Base-by-base conservation (phyloP, 2,888 invertebrate genomes). In the Drosophila atroscutellata region DNA sequence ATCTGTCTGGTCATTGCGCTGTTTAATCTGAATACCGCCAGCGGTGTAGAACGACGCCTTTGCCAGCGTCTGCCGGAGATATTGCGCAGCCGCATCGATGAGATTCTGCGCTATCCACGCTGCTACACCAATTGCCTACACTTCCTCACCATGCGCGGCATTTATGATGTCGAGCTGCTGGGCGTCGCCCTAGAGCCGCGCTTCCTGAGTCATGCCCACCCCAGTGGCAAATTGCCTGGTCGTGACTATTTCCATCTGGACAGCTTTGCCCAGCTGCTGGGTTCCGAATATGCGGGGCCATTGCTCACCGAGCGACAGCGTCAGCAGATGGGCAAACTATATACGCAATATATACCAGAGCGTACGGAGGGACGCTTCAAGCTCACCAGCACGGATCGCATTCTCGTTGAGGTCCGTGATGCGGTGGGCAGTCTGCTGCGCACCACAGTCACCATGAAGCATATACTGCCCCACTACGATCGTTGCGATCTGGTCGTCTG, bases 401-500 rank as follows among this genome's bases (percentile, higher is more conserved):
- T 95, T 84, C 92, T 95, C 60, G 77, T 96, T 47, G 95, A 95
- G 88, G 91, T 95, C 0, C 92, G 94, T n/a, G 94, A 94, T 58
- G 86, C 93, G 0, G 80, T 95, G 5, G 92, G 92, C 69, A 91
- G 93, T 47, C 84, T 94, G n/a, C 92, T 95, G 45, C 94, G 94
- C 1, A 86, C 93, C 26, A 92, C 59, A 1, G 50, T 94, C 0
- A 92, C 94, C 7, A 77, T 93, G 3, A 92, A 92, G 62, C 96
- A 96, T 90, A 92, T 97, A 72, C 89, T 97, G 73, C 95, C 97
- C 11, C 96, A 97, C 83, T 95, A 94, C 89, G 93, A 94, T 77
- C 94, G 94, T 91, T 94, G 95, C 93, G 95, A 96, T 92, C 89
- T 96, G 34, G 92, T 96, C 24, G 86, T 96, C 62, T 95, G 95